These are phyloP conservation scores for Tetraodon nigroviridis DNA, from an alignment of 2,113 vertebrate genomes.

Conservation along the genomic window DNA sequence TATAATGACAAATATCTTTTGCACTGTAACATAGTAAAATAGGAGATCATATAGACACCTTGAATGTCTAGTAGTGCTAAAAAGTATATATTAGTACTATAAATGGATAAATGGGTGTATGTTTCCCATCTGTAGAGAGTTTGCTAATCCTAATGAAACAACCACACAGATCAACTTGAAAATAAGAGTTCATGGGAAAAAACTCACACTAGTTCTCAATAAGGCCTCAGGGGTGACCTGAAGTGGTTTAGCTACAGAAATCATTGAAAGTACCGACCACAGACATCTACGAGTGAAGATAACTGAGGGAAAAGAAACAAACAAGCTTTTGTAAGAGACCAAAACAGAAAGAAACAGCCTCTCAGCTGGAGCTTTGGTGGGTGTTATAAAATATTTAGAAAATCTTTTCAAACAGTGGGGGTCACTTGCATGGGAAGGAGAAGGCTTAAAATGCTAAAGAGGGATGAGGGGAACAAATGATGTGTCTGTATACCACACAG, in stretches of 20 bases:
- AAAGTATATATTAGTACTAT: too few species aligned
- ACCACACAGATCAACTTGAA: slow-evolving; percentile 21
- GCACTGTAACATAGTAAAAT: too few species aligned
- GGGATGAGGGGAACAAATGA: slow-evolving; percentile 55
- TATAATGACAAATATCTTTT: too few species aligned
- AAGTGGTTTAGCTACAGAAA: slow-evolving; percentile 14
- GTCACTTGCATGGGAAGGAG: slow-evolving; percentile 47
- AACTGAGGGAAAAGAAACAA: slow-evolving; percentile 39
- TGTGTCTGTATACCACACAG: slow-evolving; percentile 61
- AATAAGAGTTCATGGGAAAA: slow-evolving; percentile 42
- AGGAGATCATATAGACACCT: too few species aligned
- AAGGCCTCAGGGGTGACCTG: slow-evolving; percentile 30
- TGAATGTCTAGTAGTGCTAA: too few species aligned
- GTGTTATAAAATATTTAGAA: slow-evolving; percentile 67
- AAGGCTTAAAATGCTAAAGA: slow-evolving; percentile 65
- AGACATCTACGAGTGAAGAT: slow-evolving; percentile 12
- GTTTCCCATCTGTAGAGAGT: too few species aligned
- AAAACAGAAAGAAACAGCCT: slow-evolving; percentile 30
- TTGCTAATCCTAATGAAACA: slow-evolving; percentile 2
- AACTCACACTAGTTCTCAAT: slow-evolving; percentile 12
- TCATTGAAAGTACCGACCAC: slow-evolving; percentile 18
- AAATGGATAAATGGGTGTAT: neutral
- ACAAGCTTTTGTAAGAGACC: slow-evolving; percentile 46
- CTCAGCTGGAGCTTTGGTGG: slow-evolving; percentile 52
- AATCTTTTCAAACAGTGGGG: slow-evolving; percentile 60